These are phyloP conservation scores for Sericinus montela DNA, from an alignment of 2,888 invertebrate species.

Conservation along the genomic window DNA sequence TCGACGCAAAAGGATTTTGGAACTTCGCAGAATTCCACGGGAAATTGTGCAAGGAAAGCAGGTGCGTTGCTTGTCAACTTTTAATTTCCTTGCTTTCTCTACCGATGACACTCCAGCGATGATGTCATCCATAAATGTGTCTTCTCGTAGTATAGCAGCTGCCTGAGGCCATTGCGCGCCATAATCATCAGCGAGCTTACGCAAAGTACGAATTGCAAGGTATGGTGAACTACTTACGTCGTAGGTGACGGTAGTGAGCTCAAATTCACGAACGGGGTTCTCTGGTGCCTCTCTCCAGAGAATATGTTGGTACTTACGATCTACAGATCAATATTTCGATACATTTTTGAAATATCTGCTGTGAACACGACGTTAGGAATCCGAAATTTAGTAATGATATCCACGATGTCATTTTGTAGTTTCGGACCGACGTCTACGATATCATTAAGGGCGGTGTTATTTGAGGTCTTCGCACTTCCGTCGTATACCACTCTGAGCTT, in stretches of 20 bases:
- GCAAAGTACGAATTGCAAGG: neutral
- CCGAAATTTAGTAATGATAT: neutral
- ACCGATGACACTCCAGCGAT: neutral
- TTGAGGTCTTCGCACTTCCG: neutral
- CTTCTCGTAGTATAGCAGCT: neutral
- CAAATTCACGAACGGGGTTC: neutral
- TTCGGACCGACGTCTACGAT: neutral
- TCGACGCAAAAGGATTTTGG: neutral
- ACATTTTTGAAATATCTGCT: neutral
- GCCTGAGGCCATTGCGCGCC: neutral
- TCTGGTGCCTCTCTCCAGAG: neutral
- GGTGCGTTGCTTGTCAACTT: neutral
- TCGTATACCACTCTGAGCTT: neutral
- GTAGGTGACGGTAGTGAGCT: neutral
- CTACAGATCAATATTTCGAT: neutral
- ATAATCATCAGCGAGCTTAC: neutral
- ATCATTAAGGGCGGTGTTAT: neutral
- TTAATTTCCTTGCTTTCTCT: neutral
- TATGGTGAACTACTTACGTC: neutral
- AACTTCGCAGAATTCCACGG: neutral
- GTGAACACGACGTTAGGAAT: neutral
- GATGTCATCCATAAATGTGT: neutral
- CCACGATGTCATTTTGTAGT: neutral
- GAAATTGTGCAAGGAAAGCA: neutral
- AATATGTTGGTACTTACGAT: neutral